Base-by-base conservation (phyloP, 2,113 vertebrate genomes). In the Rissa tridactyla region DNA sequence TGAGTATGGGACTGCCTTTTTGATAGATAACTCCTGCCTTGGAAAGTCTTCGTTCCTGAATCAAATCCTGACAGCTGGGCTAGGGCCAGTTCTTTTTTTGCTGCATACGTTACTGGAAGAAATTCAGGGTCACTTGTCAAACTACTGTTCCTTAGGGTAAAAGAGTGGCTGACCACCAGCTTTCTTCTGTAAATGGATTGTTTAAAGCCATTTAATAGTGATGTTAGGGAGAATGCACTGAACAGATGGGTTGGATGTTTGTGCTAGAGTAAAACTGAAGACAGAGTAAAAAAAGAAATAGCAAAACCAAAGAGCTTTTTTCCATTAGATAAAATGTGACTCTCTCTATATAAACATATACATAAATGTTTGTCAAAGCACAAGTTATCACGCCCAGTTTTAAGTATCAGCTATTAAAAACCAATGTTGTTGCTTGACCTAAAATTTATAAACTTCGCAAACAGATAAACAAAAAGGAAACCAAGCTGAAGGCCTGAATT, bases 11-110 rank as follows among this genome's bases (percentile, higher is more conserved):
- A 84, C 94, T 97, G 96, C 76, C 75, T 58, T 87, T 97, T 96
- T 98, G 96, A 98, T 88, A 92, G 97, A 97, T 97, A 97, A 90
- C 92, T 97, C 65, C 83, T 96, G 86, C 97, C 90, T 97, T 96
- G 90, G 84, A 94, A 95, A 94, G 60, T 68, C 60, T 82, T 92
- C 27, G 0, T 82, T 96, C 83, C 88, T 97, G 95, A 94, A 96
- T 97, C 95, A 96, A 95, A 97, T 26, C 62, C 72, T 49, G 96
- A 94, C 95, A 96, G 82, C 64, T 93, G 91, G 47, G 71, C 52
- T 95, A 49, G 42, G 61, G 90, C 66, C 88, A 95, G 57, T 68
- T 86, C 83, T 79, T 92, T 96, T 92, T 83, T 70, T 86, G 27
- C 36, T 81, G 10, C 83, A 55, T 68, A 62, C 2, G 5, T 85